phyloP scores from a whole-genome alignment of 2,888 invertebrate species.

The Atethmia centrago region DNA sequence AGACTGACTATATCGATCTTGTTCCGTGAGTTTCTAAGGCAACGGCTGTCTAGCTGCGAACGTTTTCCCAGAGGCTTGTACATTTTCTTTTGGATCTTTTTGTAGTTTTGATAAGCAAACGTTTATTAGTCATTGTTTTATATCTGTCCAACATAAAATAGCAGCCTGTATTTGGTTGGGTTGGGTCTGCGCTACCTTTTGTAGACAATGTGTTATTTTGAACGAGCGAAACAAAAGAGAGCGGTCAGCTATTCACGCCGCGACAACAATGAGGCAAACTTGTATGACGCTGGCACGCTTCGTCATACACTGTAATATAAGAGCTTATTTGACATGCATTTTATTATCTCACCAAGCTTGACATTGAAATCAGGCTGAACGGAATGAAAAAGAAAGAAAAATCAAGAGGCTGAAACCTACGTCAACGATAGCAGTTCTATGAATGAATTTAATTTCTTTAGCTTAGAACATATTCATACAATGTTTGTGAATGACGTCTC shows the following conservation, averaged over 20 bases:
- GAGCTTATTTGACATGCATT: conserved; percentile 40
- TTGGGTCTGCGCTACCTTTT: conserved; percentile 68
- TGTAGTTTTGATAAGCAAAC: conserved; percentile 7
- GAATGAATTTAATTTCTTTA: conserved; percentile 38
- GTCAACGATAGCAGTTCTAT: conserved; percentile 14
- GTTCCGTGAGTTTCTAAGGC: conserved; percentile 59
- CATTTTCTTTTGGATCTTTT: conserved; percentile 14
- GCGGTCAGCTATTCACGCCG: conserved; percentile 73
- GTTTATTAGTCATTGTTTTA: conserved; percentile 47
- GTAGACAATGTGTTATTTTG: conserved; percentile 75
- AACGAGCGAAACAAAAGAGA: conserved; percentile 77
- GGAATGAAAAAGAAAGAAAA: conserved; percentile 7
- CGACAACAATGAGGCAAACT: conserved; percentile 72
- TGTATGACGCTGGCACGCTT: conserved; percentile 62
- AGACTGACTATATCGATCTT: conserved; percentile 70
- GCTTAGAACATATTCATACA: neutral
- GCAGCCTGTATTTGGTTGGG: conserved; percentile 59
- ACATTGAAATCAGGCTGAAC: conserved; percentile 21
- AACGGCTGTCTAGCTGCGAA: conserved; percentile 51
- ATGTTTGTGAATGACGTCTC: conserved; percentile 33
- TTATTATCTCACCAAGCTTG: conserved; percentile 26
- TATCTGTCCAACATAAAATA: conserved; percentile 46
- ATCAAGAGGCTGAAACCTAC: conserved; percentile 9
- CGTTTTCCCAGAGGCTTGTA: conserved; percentile 36
- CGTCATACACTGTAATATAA: conserved; percentile 60